These are phyloP conservation scores for Himalopsyche japonica DNA, from an alignment of 2,888 invertebrate genomes.

Conservation along the genomic window DNA sequence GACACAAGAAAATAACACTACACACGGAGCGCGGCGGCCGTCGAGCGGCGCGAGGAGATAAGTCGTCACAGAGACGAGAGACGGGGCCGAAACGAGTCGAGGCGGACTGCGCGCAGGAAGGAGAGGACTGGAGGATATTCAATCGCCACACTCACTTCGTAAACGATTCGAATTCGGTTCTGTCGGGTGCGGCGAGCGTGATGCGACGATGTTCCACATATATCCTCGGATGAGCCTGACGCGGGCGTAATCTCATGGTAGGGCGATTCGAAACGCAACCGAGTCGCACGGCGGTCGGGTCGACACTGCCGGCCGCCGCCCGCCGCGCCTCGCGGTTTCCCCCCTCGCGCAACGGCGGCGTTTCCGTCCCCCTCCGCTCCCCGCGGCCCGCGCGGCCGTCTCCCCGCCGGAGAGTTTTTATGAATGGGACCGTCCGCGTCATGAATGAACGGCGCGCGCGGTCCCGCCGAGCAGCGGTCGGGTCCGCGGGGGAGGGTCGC, in stretches of 20 bases:
- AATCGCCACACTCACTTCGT: slow-evolving; percentile 28
- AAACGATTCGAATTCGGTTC: slow-evolving; percentile 29
- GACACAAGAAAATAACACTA: neutral
- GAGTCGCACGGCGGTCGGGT: slow-evolving; percentile 62
- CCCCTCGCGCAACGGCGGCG: slow-evolving; percentile 59
- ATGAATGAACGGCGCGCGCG: slow-evolving; percentile 70
- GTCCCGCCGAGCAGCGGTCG: slow-evolving; percentile 27
- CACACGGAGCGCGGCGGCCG: slow-evolving; percentile 9
- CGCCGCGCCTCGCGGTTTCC: slow-evolving; percentile 45
- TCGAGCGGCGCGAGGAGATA: neutral
- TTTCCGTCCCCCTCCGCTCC: slow-evolving; percentile 53
- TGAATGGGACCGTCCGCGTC: slow-evolving; percentile 68
- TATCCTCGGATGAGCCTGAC: slow-evolving; percentile 25
- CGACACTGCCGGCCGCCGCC: slow-evolving; percentile 60
- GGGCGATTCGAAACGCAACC: slow-evolving; percentile 53
- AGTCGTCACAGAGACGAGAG: neutral
- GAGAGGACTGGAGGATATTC: neutral
- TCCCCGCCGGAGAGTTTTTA: slow-evolving; percentile 60
- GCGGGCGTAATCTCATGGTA: slow-evolving; percentile 33
- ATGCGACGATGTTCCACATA: slow-evolving; percentile 23
- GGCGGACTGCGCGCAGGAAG: neutral
- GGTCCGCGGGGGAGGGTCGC: slow-evolving; percentile 35
- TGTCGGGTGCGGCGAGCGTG: slow-evolving; percentile 10
- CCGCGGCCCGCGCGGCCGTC: slow-evolving; percentile 40
- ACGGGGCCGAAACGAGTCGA: neutral